phyloP scores from a whole-genome alignment of 2,888 invertebrate species.

The Oscheius sp. region DNA sequence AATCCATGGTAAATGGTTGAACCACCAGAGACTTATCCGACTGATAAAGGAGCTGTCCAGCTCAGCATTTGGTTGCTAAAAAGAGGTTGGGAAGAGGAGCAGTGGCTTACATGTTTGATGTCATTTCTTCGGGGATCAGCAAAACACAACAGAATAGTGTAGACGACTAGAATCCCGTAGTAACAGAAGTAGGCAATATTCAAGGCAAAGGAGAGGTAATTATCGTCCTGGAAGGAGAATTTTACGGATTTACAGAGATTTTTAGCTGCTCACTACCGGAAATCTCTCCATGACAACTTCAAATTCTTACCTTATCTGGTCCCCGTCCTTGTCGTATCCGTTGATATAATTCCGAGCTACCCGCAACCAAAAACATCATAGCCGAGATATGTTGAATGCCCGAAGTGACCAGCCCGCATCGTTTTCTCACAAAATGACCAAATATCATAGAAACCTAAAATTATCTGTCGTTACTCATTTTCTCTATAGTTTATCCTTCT shows the following conservation, averaged over 20 bases:
- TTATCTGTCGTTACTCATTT: too few species aligned
- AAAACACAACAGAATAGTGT: conserved; percentile 58
- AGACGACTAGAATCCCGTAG: conserved; percentile 51
- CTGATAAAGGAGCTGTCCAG: conserved; percentile 61
- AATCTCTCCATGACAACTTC: not conserved
- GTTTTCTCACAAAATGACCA: conserved; percentile 83
- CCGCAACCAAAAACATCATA: conserved; percentile 82
- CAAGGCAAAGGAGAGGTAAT: not conserved
- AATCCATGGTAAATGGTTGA: conserved; percentile 58
- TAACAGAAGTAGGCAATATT: conserved; percentile 55
- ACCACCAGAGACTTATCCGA: conserved; percentile 69
- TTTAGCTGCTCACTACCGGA: too few species aligned
- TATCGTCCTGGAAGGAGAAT: too few species aligned
- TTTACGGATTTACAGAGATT: too few species aligned
- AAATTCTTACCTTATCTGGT: conserved; percentile 27
- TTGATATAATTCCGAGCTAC: conserved; percentile 75
- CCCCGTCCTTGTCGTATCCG: conserved; percentile 48
- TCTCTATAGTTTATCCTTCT: too few species aligned
- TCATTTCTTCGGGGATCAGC: conserved; percentile 58
- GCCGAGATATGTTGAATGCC: conserved; percentile 91
- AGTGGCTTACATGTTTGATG: conserved; percentile 39
- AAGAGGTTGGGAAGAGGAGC: not conserved
- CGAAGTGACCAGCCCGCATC: conserved; percentile 88
- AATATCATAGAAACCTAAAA: conserved; percentile 56
- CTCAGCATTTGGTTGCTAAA: conserved; percentile 39